Evolutionary conservation across 2,888 invertebrate genomes (phyloP).

Genomic region (Dendrolimus houi): DNA sequence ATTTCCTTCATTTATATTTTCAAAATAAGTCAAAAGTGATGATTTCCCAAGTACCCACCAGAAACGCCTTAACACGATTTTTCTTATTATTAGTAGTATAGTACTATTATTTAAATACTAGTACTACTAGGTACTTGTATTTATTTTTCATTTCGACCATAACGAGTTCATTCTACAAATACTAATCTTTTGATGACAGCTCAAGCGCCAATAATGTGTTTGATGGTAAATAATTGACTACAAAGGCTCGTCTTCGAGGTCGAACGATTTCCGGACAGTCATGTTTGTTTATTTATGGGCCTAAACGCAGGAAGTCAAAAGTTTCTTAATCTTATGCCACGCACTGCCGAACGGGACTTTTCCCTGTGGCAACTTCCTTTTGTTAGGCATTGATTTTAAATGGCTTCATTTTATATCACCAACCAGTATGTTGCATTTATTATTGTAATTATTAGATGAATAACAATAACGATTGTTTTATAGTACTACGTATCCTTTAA

Average conservation of each 20-base stretch:
- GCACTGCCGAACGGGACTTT: conserved; percentile 45
- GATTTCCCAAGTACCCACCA: too few relatives aligned
- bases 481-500: too few relatives aligned
- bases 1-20: too few relatives aligned
- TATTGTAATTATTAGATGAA: too few relatives aligned
- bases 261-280: conserved; percentile 43
- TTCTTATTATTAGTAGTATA: too few relatives aligned
- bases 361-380: conserved; percentile 50
- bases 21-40: too few relatives aligned
- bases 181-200: not conserved
- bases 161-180: not conserved
- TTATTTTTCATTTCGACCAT: too few relatives aligned
- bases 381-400: conserved; percentile 20
- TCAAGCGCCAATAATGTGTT: not conserved
- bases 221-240: not conserved
- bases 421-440: too few relatives aligned
- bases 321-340: conserved; percentile 55
- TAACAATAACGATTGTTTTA: too few relatives aligned
- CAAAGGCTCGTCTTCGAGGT: conserved; percentile 32
- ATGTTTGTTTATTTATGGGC: conserved; percentile 55
- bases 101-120: too few relatives aligned
- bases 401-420: conserved; percentile 13
- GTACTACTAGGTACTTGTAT: too few relatives aligned
- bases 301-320: conserved; percentile 49
- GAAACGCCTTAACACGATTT: too few relatives aligned